Conservation (phyloP, 2,888 invertebrate species). For the Nymphalis polychloros region DNA sequence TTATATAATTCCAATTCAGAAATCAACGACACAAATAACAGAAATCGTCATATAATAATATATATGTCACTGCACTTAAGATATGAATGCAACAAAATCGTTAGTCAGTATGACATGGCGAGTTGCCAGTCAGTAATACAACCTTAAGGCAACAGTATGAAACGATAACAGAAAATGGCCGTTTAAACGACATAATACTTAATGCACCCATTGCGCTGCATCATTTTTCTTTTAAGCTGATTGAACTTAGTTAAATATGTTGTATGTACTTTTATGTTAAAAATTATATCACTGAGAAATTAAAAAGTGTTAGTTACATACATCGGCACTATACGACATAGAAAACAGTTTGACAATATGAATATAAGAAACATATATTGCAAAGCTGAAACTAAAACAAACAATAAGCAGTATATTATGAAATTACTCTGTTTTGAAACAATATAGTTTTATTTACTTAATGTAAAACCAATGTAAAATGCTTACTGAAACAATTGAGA, state of each 20-base stretch:
- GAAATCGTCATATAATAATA: not conserved
- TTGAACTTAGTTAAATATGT: not conserved
- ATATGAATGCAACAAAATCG: conserved; percentile 38
- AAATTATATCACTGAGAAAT: not conserved
- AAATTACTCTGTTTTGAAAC: too few relatives aligned
- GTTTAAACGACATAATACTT: conserved; percentile 38
- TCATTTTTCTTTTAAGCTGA: not conserved
- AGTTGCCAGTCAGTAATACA: conserved; percentile 38
- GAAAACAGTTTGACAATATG: too few relatives aligned
- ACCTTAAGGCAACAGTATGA: conserved; percentile 40
- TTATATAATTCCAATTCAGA: not conserved
- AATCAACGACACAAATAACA: not conserved
- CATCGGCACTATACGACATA: too few relatives aligned
- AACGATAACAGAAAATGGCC: conserved; percentile 39
- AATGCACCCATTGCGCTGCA: conserved; percentile 2
- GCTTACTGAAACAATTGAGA: too few relatives aligned
- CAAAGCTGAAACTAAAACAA: too few relatives aligned
- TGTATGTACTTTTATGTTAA: not conserved
- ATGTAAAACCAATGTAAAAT: too few relatives aligned
- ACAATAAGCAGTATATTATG: too few relatives aligned
- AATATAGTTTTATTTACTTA: too few relatives aligned
- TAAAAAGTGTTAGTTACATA: too few relatives aligned
- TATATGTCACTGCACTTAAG: conserved; percentile 21
- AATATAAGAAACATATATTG: too few relatives aligned
- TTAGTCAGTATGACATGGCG: conserved; percentile 39